A percentile compares a stretch with the other conserved stretches of the same genome.
Evolutionary conservation across 2,797 vertebrate species (phyloP).

Genomic region (Galago senegalensis): DNA sequence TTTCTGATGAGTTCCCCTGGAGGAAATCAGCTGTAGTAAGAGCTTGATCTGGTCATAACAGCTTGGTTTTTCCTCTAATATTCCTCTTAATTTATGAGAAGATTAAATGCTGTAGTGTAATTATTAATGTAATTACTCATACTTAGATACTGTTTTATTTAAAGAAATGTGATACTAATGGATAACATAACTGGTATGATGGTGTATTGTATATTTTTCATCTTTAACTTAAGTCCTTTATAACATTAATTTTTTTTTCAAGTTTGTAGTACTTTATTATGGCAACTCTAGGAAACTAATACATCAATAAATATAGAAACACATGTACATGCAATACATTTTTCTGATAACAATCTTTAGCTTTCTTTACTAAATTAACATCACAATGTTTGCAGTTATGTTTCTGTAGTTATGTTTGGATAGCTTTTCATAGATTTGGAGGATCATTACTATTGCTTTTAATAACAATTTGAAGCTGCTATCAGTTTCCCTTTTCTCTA

Average conservation of each 20-base stretch:
- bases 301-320: too few relatives aligned
- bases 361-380: too few relatives aligned
- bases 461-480: too few relatives aligned
- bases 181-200: neutral
- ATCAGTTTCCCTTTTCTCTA: too few relatives aligned
- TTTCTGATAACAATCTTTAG: too few relatives aligned
- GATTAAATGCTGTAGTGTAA: slow-evolving; percentile 52
- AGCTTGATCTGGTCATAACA: slow-evolving; percentile 40
- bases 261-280: too few relatives aligned
- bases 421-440: too few relatives aligned
- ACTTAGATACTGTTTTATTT: slow-evolving; percentile 54
- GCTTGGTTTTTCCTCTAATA: slow-evolving; percentile 49
- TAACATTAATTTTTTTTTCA: slow-evolving; percentile 14
- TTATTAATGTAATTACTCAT: neutral
- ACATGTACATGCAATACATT: too few relatives aligned
- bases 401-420: too few relatives aligned
- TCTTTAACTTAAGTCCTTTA: neutral
- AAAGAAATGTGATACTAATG: slow-evolving; percentile 35
- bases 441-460: too few relatives aligned
- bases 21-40: slow-evolving; percentile 46
- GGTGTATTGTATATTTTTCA: slow-evolving; percentile 28
- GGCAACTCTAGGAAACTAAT: too few relatives aligned
- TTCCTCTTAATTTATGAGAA: slow-evolving; percentile 31
- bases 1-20: neutral
- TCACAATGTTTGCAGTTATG: too few relatives aligned